phyloP scores from a whole-genome alignment of 2,888 invertebrate species.

The Adelognathus sp. region DNA sequence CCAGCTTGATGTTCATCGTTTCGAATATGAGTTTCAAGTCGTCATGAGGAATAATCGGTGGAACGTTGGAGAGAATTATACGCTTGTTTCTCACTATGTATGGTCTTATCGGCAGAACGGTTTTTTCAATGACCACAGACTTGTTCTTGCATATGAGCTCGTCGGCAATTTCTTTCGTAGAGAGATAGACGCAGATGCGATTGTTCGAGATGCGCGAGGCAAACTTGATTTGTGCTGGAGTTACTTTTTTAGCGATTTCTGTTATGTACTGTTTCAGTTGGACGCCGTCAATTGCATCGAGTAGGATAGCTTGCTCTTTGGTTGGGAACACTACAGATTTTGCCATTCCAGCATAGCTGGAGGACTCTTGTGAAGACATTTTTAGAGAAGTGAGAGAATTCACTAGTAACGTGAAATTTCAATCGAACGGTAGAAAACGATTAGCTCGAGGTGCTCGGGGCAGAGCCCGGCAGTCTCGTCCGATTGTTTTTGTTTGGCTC shows the following conservation, averaged over 20 bases:
- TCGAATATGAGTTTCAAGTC: not conserved
- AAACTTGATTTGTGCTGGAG: not conserved
- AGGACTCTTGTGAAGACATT: not conserved
- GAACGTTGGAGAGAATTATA: not conserved
- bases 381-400: too few species aligned
- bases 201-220: conserved; percentile 9
- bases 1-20: not conserved
- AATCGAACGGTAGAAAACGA: too few species aligned
- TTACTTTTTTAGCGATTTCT: not conserved
- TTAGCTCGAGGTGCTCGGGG: too few species aligned
- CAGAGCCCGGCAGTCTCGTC: not conserved
- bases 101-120: not conserved
- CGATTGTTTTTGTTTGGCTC: not conserved
- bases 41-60: not conserved
- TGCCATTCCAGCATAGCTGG: not conserved
- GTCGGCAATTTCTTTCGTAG: not conserved
- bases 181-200: conserved; percentile 5
- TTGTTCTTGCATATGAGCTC: not conserved
- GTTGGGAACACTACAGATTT: not conserved
- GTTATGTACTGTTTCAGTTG: not conserved
- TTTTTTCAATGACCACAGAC: not conserved
- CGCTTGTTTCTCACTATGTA: not conserved
- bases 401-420: too few species aligned
- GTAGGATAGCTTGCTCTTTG: not conserved
- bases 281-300: not conserved